phyloP scores from a whole-genome alignment of 1,140 invertebrate genomes.

The Babylonia areolata region DNA sequence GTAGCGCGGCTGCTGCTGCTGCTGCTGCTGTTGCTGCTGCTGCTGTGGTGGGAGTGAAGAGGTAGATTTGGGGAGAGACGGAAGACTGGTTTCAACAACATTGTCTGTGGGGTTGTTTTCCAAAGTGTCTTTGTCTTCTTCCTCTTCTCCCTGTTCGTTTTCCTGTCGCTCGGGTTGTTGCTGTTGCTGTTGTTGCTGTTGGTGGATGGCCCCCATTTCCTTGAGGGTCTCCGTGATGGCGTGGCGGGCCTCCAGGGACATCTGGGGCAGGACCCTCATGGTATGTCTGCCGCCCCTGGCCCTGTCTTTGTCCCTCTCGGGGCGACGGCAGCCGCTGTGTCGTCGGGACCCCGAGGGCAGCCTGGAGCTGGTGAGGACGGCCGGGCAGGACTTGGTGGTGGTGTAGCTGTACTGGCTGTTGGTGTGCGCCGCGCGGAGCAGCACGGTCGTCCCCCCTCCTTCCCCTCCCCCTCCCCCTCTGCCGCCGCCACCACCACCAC shows the following conservation, averaged over 20 bases:
- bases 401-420: constrained; percentile 37
- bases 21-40: neutral
- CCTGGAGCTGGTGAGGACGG: constrained; percentile 29
- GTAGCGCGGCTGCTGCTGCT: neutral
- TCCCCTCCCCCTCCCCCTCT: too few relatives aligned
- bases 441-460: too few relatives aligned
- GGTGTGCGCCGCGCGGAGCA: neutral
- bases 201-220: constrained; percentile 38
- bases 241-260: constrained; percentile 59
- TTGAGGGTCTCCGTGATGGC: constrained; percentile 57
- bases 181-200: neutral
- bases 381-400: constrained; percentile 50
- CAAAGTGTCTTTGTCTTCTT: neutral
- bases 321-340: neutral
- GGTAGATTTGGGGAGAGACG: neutral
- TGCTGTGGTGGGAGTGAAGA: neutral
- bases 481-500: too few relatives aligned
- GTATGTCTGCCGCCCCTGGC: neutral
- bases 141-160: neutral
- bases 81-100: neutral
- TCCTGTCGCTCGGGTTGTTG: too few relatives aligned
- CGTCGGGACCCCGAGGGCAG: neutral
- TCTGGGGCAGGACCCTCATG: constrained; percentile 50
- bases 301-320: neutral
- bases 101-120: neutral